These are phyloP conservation scores for Cochlearius cochlearius DNA, from an alignment of 2,113 vertebrate genomes.

Conservation along the genomic window DNA sequence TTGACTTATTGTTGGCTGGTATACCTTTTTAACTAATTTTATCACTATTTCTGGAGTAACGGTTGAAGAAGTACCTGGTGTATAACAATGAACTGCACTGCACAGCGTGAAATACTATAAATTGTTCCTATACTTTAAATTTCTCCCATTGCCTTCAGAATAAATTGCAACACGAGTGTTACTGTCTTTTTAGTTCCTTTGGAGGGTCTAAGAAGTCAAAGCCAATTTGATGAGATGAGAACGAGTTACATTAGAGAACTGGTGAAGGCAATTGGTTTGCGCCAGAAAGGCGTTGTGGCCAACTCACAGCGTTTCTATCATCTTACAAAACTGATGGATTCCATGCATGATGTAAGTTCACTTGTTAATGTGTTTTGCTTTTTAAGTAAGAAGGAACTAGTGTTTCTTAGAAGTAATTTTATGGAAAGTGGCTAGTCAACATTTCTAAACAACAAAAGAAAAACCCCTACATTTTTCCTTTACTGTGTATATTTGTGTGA, in stretches of 20 bases:
- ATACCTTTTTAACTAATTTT: neutral
- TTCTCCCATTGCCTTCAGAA: neutral
- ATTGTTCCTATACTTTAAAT: neutral
- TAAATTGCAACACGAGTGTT: neutral
- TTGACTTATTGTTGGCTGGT: neutral
- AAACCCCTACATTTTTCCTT: neutral
- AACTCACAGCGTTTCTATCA: constrained; percentile 95
- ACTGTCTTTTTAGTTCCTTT: constrained; percentile 83
- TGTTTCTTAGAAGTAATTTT: neutral
- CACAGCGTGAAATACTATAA: neutral
- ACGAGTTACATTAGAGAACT: constrained; percentile 93
- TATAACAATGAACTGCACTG: neutral
- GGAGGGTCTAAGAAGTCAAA: constrained; percentile 94
- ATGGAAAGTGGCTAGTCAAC: neutral
- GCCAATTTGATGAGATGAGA: constrained; percentile 95
- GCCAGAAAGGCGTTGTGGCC: constrained; percentile 85
- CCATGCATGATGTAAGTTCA: constrained; percentile 91
- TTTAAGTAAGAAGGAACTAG: neutral
- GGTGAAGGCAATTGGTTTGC: constrained; percentile 87
- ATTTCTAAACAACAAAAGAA: neutral
- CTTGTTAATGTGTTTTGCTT: neutral
- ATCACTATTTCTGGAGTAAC: neutral
- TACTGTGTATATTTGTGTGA: neutral
- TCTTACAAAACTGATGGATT: constrained; percentile 94
- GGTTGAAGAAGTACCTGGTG: neutral